Evolutionary conservation across 2,797 vertebrate genomes (phyloP), one percentile per base, ranked within the genome.

Genomic region (Lagodon rhomboides): DNA sequence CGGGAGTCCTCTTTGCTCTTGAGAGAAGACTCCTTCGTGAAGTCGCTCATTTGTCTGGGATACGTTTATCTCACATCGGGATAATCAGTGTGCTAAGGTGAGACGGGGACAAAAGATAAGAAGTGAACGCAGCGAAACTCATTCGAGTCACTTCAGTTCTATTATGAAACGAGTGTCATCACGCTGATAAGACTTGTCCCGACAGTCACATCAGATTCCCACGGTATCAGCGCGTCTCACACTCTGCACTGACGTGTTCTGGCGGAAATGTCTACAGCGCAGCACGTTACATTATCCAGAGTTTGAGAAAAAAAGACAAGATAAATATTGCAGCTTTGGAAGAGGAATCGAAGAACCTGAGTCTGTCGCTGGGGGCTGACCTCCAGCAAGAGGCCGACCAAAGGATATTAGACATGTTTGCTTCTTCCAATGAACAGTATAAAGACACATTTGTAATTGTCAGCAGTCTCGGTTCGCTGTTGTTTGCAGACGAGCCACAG

Each of bases 311-410:
- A 30, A 1, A 30, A 3, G 12, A 34, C 34, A 38, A 38, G 34
- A 69, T 23, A 27, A 5, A 25, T 67, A 94, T 80, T 20, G 78
- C 50, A 8, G 80, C 71, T 86, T 95, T 95, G 59, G 78, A 44
- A 30, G 30, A 30, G 30, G 6, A 4, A 5, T 30, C 43, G 88
- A 80, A 94, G 84, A 49, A 77, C 10, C 34, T 9, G 34, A 34
- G 34, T 38, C 5, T 38, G 34, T 38, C 34, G 34, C 34, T 38
- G 34, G 34, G 1, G 9, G 34, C 34, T 38, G 25, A 15, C 17
- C 66, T 38, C 34, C 34, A 10, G 34, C 10, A 38, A 2, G 34
- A 38, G 34, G 34, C 34, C 34, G 10, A 38, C 1, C 9, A 10
- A 38, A 38, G 34, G 9, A 38, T 38, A 9, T 38, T 1, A 10